Evolutionary conservation across 2,797 vertebrate genomes (phyloP).

Genomic region (Vespertilio murinus): DNA sequence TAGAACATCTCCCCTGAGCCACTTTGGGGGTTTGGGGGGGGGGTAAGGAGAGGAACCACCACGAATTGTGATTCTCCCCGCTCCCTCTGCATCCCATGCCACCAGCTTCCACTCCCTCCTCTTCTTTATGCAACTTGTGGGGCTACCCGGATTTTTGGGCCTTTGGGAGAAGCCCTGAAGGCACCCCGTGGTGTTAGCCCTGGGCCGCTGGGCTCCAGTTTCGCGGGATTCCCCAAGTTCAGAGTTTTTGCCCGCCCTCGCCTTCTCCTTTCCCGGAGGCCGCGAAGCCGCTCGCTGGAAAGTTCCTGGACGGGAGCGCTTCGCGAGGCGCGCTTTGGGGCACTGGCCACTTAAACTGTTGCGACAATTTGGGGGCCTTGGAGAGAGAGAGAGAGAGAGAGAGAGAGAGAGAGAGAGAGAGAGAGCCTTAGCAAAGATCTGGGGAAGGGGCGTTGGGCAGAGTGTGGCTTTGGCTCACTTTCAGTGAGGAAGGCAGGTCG

Average conservation of each 20-base stretch:
- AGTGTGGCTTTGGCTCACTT: neutral
- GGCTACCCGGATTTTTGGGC: conserved; percentile 61
- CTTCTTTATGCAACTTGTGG: neutral
- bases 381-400: no score
- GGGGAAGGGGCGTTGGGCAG: neutral
- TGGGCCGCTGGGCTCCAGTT: neutral
- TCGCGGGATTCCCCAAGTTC: neutral
- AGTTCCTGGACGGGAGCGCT: neutral
- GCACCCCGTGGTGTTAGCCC: neutral
- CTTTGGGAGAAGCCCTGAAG: neutral
- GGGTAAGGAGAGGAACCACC: neutral
- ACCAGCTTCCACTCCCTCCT: no score
- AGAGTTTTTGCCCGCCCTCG: no score
- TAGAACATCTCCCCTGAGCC: neutral
- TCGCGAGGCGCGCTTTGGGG: neutral
- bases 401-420: no score
- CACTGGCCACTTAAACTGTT: neutral
- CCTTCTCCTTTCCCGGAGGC: neutral
- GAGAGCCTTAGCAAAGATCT: neutral
- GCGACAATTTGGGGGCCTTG: accelerated
- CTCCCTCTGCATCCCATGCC: accelerated
- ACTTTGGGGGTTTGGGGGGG: neutral
- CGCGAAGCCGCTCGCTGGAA: neutral
- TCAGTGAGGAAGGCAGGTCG: neutral
- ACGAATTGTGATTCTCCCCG: neutral